These are phyloP conservation scores for Lytechinus variegatus DNA, from an alignment of 35 echinoderm and acorn worm genomes.

Conservation along the genomic window DNA sequence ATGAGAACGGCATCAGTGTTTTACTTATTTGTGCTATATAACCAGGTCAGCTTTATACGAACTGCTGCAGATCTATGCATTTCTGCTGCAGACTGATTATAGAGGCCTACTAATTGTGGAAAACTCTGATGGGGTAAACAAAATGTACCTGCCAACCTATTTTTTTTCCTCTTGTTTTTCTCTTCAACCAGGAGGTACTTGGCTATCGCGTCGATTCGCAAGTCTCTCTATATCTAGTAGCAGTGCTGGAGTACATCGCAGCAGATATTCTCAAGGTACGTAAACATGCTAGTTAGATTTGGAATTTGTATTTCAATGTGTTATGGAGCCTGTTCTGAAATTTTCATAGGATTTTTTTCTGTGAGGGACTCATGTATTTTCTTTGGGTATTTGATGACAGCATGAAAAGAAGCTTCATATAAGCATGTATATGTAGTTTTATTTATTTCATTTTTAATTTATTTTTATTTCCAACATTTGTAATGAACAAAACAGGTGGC, in stretches of 20 bases:
- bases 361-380: neutral
- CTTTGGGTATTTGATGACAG: too few species aligned
- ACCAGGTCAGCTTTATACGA: too few species aligned
- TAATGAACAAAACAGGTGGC: too few species aligned
- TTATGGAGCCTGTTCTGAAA: neutral
- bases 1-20: too few species aligned
- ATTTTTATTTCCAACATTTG: too few species aligned
- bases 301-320: neutral
- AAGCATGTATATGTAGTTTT: too few species aligned
- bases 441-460: too few species aligned
- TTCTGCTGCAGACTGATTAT: neutral
- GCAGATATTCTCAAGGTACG: slow-evolving; percentile 98
- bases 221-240: slow-evolving; percentile 89
- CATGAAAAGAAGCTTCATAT: too few species aligned
- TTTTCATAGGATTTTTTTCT: neutral
- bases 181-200: slow-evolving; percentile 73
- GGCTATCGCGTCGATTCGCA: slow-evolving; percentile 94
- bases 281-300: neutral
- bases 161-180: slow-evolving; percentile 27
- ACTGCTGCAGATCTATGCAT: neutral
- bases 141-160: neutral
- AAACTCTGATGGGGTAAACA: neutral
- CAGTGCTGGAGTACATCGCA: slow-evolving; percentile 94
- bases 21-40: too few species aligned
- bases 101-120: neutral